Evolutionary conservation across 2,113 vertebrate genomes (phyloP), one percentile per base, ranked within the genome.

Genomic region (Saccopteryx bilineata): DNA sequence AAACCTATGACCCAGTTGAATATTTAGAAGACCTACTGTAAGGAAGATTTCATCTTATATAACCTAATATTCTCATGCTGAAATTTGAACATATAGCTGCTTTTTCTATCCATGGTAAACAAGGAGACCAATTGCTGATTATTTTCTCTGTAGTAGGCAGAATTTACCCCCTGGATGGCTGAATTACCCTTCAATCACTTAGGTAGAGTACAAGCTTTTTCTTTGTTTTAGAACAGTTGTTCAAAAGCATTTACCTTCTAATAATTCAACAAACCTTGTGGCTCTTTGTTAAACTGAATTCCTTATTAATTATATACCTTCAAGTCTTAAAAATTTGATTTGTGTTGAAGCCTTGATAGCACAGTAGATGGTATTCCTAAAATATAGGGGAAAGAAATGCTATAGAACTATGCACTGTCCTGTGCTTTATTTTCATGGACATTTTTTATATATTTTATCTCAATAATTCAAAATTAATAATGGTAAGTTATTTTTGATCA

Each of bases 281-380:
- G 23, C 3, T 96, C 21, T 46, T 87, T 31, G n/a, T 84, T 90
- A 91, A 96, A 87, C n/a, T 14, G 12, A 83, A 58, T 79, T 31
- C 39, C 18, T 74, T 72, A 84, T 80, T 6, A 96, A 68, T 87
- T 65, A 85, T 93, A 78, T 92, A 46, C 87, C 1, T 14, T 72
- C 12, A 7, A 31, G 46, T 93, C 85, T 88, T 97, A 56, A 93
- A 96, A 96, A 9, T 96, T 56, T 69, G 78, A 15, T 89, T 75
- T 88, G 1, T 19, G 76, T 11, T n/a, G 8, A 97, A 82, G 17
- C 23, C 21, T 39, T 54, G 19, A 97, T 83, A 72, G 50, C 21
- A 75, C 31, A 87, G 9, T 93, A 48, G 60, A 19, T 65, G 95
- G 31, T 26, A 63, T 61, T 94, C 90, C 58, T 91, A 86, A 97